Evolutionary conservation across 2,888 invertebrate species (phyloP), one percentile per base, ranked within the genome.

Genomic region (Piscicola geometra): DNA sequence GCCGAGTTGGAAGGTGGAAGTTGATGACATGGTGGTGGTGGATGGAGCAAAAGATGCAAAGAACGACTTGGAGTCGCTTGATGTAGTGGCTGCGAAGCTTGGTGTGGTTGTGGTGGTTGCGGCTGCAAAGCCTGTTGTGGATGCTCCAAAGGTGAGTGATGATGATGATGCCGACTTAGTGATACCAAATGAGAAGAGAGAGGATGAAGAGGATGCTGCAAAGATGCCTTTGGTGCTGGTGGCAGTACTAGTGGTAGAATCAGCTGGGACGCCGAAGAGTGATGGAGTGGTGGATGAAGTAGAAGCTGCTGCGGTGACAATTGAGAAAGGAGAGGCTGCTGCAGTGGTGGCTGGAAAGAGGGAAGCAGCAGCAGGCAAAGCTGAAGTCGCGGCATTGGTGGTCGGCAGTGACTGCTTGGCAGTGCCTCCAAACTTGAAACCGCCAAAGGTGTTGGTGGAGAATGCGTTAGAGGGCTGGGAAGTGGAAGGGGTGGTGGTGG

Each of bases 371-470:
- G 33, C 12, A 28, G 30, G 12, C 3, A 32, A 3, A n/a, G n/a
- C 60, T 5, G 33, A 67, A 28, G 30, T 67, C 3, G 67, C 5
- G 21, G 67, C 67, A 9, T 5, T 5, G 2, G 67, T 67, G 67
- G 32, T 67, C 32, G 67, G 33, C 21, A 67, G 67, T 5, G 67
- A 67, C 32, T 67, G 67, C 5, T 15, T 32, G 35, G 67, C 67
- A 28, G 67, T 67, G 28, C 32, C 32, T 25, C 67, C 67, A 35
- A 67, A 67, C 35, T 67, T 67, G 35, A 67, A 67, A 67, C 67
- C 67, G 3, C 67, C 67, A 67, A 67, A 67, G 28, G 5, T 30
- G 35, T 32, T 67, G n/a, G 67, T 32, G 33, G 67, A 56, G 25
- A 56, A 56, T 47, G 21, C 12, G 50, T 47, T 47, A 21, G 50